Conservation (phyloP, 2,113 vertebrate species). For the Arizona elegans region DNA sequence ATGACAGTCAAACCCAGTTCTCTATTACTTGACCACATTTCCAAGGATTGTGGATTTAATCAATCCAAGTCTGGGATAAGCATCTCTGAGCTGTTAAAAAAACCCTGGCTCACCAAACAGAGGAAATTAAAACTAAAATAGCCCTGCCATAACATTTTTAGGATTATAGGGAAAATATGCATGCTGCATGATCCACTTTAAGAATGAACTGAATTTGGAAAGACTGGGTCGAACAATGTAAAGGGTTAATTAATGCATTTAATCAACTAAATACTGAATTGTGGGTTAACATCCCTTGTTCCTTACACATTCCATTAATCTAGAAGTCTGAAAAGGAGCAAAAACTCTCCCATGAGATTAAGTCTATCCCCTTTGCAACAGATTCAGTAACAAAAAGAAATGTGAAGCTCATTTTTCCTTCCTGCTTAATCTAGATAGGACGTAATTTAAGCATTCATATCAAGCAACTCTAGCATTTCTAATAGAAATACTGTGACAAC, state of each 20-base stretch:
- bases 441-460: background rate
- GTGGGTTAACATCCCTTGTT: background rate
- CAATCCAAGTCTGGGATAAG: background rate
- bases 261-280: background rate
- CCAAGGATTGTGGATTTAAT: conserved; percentile 3
- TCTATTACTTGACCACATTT: conserved; percentile 17
- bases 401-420: background rate
- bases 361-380: background rate
- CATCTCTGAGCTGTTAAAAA: conserved; percentile 1
- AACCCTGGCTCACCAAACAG: background rate
- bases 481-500: background rate
- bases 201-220: background rate
- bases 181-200: background rate
- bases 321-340: background rate
- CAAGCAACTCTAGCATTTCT: too few species aligned
- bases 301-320: background rate
- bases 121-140: background rate
- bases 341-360: background rate
- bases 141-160: background rate
- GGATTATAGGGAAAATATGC: background rate
- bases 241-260: background rate
- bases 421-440: background rate
- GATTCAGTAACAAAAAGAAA: background rate
- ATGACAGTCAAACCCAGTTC: conserved; percentile 17
- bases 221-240: background rate